Percentiles rank a stretch among this genome's conserved stretches.
phyloP scores from a whole-genome alignment of 2,888 invertebrate genomes.

The Scaptomyza polygonia region DNA sequence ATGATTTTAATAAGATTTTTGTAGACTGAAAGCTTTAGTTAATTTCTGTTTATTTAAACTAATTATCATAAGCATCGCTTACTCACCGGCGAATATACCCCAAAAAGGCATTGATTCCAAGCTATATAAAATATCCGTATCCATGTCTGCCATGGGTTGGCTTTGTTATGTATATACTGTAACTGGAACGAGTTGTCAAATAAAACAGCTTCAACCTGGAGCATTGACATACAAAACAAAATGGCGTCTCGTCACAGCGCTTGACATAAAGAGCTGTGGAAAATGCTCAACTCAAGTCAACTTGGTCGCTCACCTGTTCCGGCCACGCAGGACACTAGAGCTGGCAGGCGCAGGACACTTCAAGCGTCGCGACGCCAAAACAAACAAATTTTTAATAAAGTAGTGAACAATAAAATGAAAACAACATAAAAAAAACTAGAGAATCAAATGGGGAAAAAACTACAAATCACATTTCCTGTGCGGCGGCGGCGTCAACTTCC shows the following conservation, averaged over 20 bases:
- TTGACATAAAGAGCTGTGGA: constrained; percentile 54
- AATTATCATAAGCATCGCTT: background rate
- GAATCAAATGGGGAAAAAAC: constrained; percentile 48
- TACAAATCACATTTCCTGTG: constrained; percentile 80
- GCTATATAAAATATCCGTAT: constrained; percentile 14
- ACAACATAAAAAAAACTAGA: no score
- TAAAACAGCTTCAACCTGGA: constrained; percentile 50
- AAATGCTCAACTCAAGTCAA: constrained; percentile 30
- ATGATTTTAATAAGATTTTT: no score
- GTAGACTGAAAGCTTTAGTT: no score
- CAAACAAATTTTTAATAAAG: constrained; percentile 62
- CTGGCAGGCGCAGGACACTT: constrained; percentile 38
- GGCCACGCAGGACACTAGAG: constrained; percentile 10
- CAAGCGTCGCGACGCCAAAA: constrained; percentile 28
- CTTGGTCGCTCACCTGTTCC: constrained; percentile 36
- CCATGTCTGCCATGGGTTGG: constrained; percentile 40
- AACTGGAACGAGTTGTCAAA: constrained; percentile 61
- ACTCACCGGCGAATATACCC: constrained; percentile 2
- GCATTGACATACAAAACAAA: constrained; percentile 66
- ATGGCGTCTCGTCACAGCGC: constrained; percentile 58
- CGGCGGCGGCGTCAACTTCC: constrained; percentile 69
- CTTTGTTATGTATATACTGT: constrained; percentile 11
- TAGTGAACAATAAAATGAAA: constrained; percentile 25
- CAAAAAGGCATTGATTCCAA: background rate
- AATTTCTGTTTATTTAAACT: no score